These are phyloP conservation scores for Melipona bicolor DNA, from an alignment of 2,888 invertebrate species.

Conservation along the genomic window DNA sequence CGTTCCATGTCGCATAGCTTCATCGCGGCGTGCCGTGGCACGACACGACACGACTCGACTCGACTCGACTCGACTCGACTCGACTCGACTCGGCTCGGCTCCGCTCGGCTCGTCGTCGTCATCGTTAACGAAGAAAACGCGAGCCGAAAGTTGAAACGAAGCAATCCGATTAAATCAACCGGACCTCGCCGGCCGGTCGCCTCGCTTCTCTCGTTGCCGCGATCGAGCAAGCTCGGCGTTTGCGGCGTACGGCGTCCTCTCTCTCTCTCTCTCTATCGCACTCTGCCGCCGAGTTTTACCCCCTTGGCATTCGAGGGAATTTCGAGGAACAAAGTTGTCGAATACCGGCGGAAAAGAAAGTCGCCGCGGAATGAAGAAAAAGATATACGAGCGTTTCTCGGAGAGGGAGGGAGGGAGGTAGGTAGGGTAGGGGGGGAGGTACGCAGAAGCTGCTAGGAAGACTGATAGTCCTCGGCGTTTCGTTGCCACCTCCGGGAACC, in stretches of 20 bases:
- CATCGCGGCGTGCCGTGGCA: slow-evolving; percentile 46
- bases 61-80: no score
- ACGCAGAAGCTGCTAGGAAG: slow-evolving; percentile 57
- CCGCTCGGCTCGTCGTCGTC: not conserved
- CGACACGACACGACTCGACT: no score
- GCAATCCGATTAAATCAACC: slow-evolving; percentile 59
- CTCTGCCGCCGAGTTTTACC: not conserved
- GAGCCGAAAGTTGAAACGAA: slow-evolving; percentile 58
- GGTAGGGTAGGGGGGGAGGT: no score
- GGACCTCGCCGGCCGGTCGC: not conserved
- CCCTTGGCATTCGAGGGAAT: slow-evolving; percentile 41
- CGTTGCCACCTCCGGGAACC: slow-evolving; percentile 48
- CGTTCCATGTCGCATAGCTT: slow-evolving; percentile 67
- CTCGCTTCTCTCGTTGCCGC: not conserved
- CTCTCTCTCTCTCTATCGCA: no score
- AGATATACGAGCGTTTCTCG: slow-evolving; percentile 24
- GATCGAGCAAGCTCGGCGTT: slow-evolving; percentile 20
- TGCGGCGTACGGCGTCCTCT: slow-evolving; percentile 12
- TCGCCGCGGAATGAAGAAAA: slow-evolving; percentile 33
- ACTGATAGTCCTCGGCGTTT: slow-evolving; percentile 42
- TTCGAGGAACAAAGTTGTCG: slow-evolving; percentile 54
- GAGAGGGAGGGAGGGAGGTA: slow-evolving; percentile 4
- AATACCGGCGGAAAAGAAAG: slow-evolving; percentile 12
- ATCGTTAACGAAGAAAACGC: slow-evolving; percentile 63
- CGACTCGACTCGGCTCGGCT: no score